Base-by-base conservation (phyloP, 2,797 vertebrate species). In the Lutjanus campechanus region DNA sequence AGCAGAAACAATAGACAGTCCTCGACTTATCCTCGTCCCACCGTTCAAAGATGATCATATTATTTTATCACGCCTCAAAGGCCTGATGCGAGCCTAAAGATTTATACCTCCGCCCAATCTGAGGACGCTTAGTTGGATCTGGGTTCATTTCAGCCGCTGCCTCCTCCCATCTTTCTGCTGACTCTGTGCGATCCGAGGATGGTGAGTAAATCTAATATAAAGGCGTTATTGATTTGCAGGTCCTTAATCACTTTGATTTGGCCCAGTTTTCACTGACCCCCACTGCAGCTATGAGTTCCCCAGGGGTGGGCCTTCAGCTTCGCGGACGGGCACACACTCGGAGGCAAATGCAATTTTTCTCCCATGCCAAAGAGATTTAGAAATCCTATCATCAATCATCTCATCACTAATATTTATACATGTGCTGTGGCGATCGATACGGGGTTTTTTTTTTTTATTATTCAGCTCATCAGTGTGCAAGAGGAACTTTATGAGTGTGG, bases 161-260 rank as follows among this genome's bases (percentile, higher is more conserved):
- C 82, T 63, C 43, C 64, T 77, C 69, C 69, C 74, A 5, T 88
- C 85, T 91, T 95, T 94, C 90, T 94, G 95, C 94, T 95, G 95
- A 96, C 92, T 82, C 79, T 2, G 91, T 86, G 82, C 74, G 73
- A 94, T 92, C 82, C 54, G 55, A 65, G 73, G 63, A 85, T 84
- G 84, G 85, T 66, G 79, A 92, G 91, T 91, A 93, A 95, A 95
- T 95, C 93, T 95, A 93, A 95, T 95, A 95, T 95, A 95, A 94
- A 95, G 91, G 90, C 86, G 59, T 90, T 95, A 96, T 95, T 94
- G 95, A 95, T 95, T 93, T 77, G 87, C 84, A 65, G 90, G 82
- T 88, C 89, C 91, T 95, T 95, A 95, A 95, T 96, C 95, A 95
- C 94, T 95, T 92, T 93, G 95, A 95, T 93, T 95, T 82, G 85